Evolutionary conservation across 2,113 vertebrate species (phyloP).

Genomic region (Rhagologus leucostigma): DNA sequence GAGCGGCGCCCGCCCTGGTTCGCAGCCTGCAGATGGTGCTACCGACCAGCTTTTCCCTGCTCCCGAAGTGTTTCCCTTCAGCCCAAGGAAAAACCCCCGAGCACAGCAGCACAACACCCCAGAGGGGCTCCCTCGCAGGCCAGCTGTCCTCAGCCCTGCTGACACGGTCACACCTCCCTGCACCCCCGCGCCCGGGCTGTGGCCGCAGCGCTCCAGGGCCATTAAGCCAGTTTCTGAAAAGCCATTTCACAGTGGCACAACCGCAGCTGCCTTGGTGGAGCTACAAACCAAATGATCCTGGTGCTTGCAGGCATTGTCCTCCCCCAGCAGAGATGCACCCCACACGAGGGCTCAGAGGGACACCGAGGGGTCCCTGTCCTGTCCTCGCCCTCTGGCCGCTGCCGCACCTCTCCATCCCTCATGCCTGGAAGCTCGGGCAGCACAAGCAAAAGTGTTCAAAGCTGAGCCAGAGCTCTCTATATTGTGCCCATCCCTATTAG

Average conservation of each 20-base stretch:
- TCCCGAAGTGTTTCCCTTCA: neutral
- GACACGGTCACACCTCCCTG: fast-evolving
- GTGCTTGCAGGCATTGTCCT: neutral
- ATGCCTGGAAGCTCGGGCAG: fast-evolving
- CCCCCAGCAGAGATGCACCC: neutral
- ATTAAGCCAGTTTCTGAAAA: fast-evolving
- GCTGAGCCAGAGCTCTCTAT: neutral
- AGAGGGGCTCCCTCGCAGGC: neutral
- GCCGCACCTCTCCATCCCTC: neutral
- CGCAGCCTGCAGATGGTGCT: constrained; percentile 95
- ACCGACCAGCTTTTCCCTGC: constrained; percentile 79
- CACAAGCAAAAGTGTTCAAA: neutral
- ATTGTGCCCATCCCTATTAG: neutral
- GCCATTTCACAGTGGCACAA: fast-evolving
- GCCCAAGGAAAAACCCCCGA: neutral
- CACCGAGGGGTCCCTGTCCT: neutral
- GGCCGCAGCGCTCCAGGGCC: fast-evolving
- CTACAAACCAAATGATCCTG: fast-evolving
- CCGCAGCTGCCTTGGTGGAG: neutral
- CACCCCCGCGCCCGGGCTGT: fast-evolving
- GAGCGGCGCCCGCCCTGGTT: neutral
- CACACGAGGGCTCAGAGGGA: fast-evolving
- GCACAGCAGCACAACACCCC: neutral
- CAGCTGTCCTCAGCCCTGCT: fast-evolving
- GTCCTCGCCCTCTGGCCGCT: neutral